Evolutionary conservation across 2,113 vertebrate genomes (phyloP), one percentile per base, ranked within the genome.

Genomic region (Numenius arquata): DNA sequence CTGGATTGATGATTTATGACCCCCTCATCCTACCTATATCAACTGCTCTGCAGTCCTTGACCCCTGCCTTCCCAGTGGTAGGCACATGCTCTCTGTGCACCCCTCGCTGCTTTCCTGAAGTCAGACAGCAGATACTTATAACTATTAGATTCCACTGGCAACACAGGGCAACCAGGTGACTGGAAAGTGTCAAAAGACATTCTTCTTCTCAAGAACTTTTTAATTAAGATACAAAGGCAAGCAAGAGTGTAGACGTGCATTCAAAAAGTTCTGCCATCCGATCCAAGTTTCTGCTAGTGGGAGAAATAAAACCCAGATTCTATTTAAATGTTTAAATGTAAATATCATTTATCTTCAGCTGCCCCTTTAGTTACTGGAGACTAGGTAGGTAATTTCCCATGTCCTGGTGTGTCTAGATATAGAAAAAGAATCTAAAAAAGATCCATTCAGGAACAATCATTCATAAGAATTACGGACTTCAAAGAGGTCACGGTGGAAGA

Each of bases 161-260:
- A 17, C 23, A 61, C 38, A n/a, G 13, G 7, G 9, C 20, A n/a
- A 61, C 20, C 32, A n/a, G 55, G 19, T 12, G 15, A 27, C 15
- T 8, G n/a, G 66, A 27, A 34, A 52, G 32, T 12, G 12, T n/a
- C 50, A 78, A 38, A 41, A 53, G 15, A 30, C 6, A n/a, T 40
- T 55, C 9, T 18, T 53, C 41, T 27, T 40, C 36, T n/a, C 36
- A 13, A 76, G 25, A 80, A 11, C 45, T 63, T 62, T 26, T 4
- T 15, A 52, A 53, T 29, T 55, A 52, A 75, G 29, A 9, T 40
- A 30, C 29, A 45, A 74, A 58, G 29, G 26, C 38, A 73, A 73
- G 47, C 0, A 0, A 59, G n/a, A 23, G 7, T 0, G 2, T 11
- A 88, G 56, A 45, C 2, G 6, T 2, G 3, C 20, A 55, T 55